Conservation (phyloP, 2,113 vertebrate species). For the Thryonomys swinderianus region DNA sequence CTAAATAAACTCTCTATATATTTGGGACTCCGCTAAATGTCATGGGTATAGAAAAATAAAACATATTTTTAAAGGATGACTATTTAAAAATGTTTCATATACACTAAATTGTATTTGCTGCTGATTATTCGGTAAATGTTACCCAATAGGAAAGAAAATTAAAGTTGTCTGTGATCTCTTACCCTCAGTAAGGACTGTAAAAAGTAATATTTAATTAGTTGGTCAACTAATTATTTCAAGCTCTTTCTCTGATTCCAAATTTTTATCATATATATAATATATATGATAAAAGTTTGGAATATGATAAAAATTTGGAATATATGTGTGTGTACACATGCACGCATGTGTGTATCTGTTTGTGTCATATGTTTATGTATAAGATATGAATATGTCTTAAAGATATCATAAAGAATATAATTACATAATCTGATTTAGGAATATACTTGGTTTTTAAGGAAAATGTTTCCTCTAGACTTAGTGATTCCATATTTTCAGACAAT, state of each 20-base stretch:
- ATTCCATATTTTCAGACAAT: not conserved
- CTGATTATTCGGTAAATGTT: conserved; percentile 28
- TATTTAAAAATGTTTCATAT: not conserved
- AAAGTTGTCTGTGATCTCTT: not conserved
- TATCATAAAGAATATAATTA: not conserved
- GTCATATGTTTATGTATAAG: not conserved
- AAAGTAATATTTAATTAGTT: not conserved
- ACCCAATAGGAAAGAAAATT: not conserved
- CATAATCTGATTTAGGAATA: not conserved
- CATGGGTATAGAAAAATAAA: not conserved
- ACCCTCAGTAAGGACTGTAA: not conserved
- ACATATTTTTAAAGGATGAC: not conserved
- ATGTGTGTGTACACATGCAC: no score
- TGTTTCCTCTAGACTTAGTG: not conserved
- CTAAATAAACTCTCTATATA: not conserved
- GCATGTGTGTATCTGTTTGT: not conserved
- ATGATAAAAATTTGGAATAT: no score
- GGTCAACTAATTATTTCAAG: not conserved
- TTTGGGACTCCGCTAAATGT: not conserved
- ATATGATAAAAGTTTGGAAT: no score
- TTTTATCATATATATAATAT: not conserved
- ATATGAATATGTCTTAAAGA: not conserved
- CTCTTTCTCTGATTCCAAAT: not conserved
- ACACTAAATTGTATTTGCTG: not conserved
- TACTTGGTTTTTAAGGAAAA: not conserved